Evolutionary conservation across 2,113 vertebrate species (phyloP).

Genomic region (Mystacornis crossleyi): DNA sequence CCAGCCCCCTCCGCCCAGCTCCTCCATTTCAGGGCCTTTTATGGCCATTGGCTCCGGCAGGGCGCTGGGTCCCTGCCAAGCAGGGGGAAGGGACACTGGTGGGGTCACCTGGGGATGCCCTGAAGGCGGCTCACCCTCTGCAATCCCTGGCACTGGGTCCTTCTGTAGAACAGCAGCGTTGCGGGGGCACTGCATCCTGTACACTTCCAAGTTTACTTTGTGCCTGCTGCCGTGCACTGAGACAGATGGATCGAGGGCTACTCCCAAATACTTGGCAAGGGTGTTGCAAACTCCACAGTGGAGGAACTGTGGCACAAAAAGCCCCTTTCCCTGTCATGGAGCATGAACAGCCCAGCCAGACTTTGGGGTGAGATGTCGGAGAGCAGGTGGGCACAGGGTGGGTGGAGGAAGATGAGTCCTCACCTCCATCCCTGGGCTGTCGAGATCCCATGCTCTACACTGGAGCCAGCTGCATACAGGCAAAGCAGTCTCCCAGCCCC

Average conservation of each 20-base stretch:
- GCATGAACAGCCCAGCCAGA: background rate
- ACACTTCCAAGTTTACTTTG: background rate
- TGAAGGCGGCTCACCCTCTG: fast-evolving
- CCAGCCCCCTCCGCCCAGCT: background rate
- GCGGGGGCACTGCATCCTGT: background rate
- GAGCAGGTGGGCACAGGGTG: background rate
- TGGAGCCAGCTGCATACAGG: fast-evolving
- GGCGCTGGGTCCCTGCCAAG: background rate
- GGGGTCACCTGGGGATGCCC: background rate
- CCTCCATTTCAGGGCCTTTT: constrained; percentile 56
- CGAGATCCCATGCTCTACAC: fast-evolving
- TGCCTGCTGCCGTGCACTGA: background rate
- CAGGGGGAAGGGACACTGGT: background rate
- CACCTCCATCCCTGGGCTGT: background rate
- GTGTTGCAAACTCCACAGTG: background rate
- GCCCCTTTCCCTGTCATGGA: fast-evolving
- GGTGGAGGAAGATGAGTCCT: background rate
- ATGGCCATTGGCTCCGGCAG: constrained; percentile 11
- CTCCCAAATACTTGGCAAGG: background rate
- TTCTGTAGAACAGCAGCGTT: background rate
- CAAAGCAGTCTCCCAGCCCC: background rate
- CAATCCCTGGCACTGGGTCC: background rate
- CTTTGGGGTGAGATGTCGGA: fast-evolving
- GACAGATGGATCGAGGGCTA: background rate
- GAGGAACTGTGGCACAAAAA: background rate